Conservation (phyloP, 2,888 invertebrate genomes). For the Aphodius sticticus region DNA sequence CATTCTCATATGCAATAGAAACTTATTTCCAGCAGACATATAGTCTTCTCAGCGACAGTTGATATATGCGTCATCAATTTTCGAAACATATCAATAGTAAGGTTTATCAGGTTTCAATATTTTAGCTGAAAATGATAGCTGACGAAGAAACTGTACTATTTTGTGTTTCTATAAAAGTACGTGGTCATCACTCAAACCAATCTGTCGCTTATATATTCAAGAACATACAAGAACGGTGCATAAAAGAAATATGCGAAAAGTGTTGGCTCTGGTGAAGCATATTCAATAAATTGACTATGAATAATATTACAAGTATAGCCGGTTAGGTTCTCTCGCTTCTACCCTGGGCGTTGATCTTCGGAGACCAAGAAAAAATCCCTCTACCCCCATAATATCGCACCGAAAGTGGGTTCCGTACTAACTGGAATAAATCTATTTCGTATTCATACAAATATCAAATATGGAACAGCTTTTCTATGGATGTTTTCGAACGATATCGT, state of each 20-base stretch:
- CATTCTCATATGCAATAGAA: too few species aligned
- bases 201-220: neutral
- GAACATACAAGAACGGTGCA: neutral
- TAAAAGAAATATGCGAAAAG: neutral
- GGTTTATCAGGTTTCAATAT: too few species aligned
- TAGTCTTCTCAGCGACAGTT: too few species aligned
- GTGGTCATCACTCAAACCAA: neutral
- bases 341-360: neutral
- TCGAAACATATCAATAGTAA: too few species aligned
- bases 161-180: neutral
- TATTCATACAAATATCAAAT: conserved; percentile 23
- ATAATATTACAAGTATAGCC: conserved; percentile 31
- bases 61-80: too few species aligned
- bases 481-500: neutral
- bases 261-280: neutral
- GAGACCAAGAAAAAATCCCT: neutral
- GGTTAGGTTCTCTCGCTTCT: conserved; percentile 13
- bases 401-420: neutral
- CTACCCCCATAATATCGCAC: conserved; percentile 13
- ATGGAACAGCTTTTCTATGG: conserved; percentile 6
- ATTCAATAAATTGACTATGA: conserved; percentile 34
- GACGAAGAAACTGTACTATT: too few species aligned
- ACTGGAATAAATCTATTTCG: conserved; percentile 18
- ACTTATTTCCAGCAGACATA: too few species aligned
- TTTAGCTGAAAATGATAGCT: too few species aligned